phyloP scores from a whole-genome alignment of 2,888 invertebrate genomes.

The Leuctra nigra region DNA sequence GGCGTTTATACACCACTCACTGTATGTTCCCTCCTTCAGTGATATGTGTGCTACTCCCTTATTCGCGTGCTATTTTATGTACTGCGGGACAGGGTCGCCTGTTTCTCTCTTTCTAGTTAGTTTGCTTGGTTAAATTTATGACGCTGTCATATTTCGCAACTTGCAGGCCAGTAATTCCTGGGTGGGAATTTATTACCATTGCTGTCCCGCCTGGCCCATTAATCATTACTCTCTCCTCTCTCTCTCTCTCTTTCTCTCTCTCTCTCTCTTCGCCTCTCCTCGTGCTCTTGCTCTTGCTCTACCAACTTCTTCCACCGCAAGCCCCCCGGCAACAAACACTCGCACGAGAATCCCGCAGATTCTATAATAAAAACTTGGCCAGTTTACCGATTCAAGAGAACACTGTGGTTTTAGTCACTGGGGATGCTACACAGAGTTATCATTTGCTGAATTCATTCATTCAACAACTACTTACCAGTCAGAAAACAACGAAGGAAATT shows the following conservation, averaged over 20 bases:
- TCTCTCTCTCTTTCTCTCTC: constrained; percentile 31
- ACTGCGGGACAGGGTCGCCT: constrained; percentile 6
- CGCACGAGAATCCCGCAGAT: constrained; percentile 15
- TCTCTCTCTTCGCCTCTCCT: constrained; percentile 6
- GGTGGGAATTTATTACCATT: constrained; percentile 50
- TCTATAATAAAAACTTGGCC: constrained; percentile 16
- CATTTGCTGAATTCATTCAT: no score
- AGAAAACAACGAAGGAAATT: no score
- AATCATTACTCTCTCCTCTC: constrained; percentile 42
- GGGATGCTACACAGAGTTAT: no score
- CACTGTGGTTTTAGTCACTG: no score
- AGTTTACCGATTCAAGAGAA: background rate
- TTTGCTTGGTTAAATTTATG: constrained; percentile 46
- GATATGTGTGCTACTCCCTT: no score
- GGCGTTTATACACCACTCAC: background rate
- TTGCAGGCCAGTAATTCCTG: constrained; percentile 53
- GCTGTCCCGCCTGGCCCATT: constrained; percentile 47
- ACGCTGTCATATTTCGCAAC: constrained; percentile 53
- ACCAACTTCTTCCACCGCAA: constrained; percentile 18
- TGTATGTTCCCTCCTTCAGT: no score
- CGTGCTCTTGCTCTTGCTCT: constrained; percentile 15
- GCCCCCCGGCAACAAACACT: constrained; percentile 14
- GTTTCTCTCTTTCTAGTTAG: constrained; percentile 20
- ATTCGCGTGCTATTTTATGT: background rate
- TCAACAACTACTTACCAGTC: no score